Percentiles rank a stretch among this genome's conserved stretches.
Conservation (phyloP, 2,888 invertebrate species). For the Agelastica alni region DNA sequence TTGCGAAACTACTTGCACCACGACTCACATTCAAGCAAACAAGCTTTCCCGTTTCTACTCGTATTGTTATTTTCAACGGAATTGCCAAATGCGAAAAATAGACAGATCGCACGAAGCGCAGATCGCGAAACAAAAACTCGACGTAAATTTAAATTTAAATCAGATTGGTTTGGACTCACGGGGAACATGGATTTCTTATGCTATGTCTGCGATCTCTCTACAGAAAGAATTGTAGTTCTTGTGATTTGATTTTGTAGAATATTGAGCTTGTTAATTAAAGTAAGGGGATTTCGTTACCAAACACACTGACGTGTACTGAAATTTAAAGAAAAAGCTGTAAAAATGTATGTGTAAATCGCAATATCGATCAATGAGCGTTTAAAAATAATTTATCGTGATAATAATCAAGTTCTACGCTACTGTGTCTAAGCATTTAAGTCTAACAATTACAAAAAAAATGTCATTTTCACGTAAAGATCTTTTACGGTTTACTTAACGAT, state of each 20-base stretch:
- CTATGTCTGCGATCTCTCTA: slow-evolving; percentile 8
- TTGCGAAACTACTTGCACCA: not conserved
- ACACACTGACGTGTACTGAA: no score
- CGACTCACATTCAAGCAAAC: slow-evolving; percentile 1
- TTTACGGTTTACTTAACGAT: no score
- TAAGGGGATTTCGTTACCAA: no score
- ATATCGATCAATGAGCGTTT: no score
- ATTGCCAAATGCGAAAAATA: slow-evolving; percentile 9
- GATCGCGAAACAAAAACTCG: slow-evolving; percentile 3
- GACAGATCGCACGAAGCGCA: slow-evolving; percentile 4
- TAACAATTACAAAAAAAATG: no score
- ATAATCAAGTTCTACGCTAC: no score
- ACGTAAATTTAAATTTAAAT: slow-evolving; percentile 20
- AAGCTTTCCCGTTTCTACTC: slow-evolving; percentile 1
- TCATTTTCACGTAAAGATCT: no score
- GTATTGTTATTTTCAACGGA: slow-evolving; percentile 10
- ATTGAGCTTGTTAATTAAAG: not conserved
- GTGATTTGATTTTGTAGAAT: not conserved
- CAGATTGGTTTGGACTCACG: slow-evolving; percentile 6
- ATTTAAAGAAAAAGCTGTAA: no score
- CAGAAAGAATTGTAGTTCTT: slow-evolving; percentile 1
- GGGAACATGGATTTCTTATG: slow-evolving; percentile 15
- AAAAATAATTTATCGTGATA: no score
- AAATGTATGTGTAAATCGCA: no score
- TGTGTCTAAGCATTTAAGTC: no score